Evolutionary conservation across 2,888 invertebrate genomes (phyloP), one percentile per base, ranked within the genome.

Genomic region (Harpalus rufipes): DNA sequence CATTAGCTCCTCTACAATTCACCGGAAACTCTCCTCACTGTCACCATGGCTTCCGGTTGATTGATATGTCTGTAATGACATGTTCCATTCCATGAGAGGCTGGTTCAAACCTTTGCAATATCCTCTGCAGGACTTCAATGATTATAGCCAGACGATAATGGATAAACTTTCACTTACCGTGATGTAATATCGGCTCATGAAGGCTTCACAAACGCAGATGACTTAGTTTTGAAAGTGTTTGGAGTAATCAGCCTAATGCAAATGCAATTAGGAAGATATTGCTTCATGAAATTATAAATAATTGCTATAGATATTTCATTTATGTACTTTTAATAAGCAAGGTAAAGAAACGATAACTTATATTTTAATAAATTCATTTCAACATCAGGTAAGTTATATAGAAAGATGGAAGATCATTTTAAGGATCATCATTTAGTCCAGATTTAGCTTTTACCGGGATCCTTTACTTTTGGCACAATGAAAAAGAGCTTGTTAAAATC

Each of bases 151-250:
- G 44, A 51, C 44, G 10, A 12, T 51, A 51, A 51, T 51, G 44
- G 44, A 4, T 7, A 10, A 51, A 51, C 44, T 51, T 51, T 51
- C 44, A 51, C 44, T 51, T 51, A 12, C 10, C 44, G 44, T 51
- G 44, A 51, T 51, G 44, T 51, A 51, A 51, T 51, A 51, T 10
- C 12, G 44, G 12, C 12, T 51, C 10, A 51, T 51, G 44, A 51
- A 51, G 44, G 44, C 44, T 51, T 5, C 32, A 32, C 5, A 32
- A 32, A 32, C 32, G 32, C 44, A 51, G 44, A 51, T 51, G 44
- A 51, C 44, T 51, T 51, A 51, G 44, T 51, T 51, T 51, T 51
- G 44, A 51, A 51, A 51, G 44, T 51, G 44, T 51, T 51, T 51
- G 44, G 10, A 51, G 44, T 51, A 51, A 51, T 51, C 44, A 51